Evolutionary conservation across 2,113 vertebrate species (phyloP).

Genomic region (Rhegmatorhina hoffmannsi): DNA sequence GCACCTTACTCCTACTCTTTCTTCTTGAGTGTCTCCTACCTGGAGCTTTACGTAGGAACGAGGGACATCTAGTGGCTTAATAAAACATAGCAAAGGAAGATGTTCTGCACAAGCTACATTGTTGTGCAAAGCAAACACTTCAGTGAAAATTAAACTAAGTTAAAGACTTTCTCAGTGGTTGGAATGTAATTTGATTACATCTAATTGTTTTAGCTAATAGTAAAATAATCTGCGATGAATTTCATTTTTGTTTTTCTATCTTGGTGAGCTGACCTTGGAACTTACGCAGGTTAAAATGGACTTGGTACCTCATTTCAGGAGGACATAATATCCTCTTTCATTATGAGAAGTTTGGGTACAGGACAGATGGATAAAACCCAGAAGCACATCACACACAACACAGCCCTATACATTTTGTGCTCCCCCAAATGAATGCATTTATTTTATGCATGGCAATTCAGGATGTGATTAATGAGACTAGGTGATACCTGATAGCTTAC

Average conservation of each 20-base stretch:
- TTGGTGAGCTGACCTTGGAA: neutral
- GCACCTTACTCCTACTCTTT: neutral
- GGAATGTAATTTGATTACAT: neutral
- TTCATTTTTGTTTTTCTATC: neutral
- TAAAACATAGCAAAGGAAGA: neutral
- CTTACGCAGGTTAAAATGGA: neutral
- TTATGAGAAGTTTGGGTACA: neutral
- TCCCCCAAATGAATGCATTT: neutral
- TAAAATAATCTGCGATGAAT: neutral
- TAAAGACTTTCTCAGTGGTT: neutral
- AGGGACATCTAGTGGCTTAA: slow-evolving; percentile 51
- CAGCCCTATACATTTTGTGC: neutral
- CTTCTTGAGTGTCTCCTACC: neutral
- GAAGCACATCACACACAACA: neutral
- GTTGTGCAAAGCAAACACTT: neutral
- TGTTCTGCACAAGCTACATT: neutral
- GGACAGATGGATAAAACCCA: neutral
- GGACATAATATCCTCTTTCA: neutral
- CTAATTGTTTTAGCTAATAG: neutral
- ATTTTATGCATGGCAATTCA: neutral
- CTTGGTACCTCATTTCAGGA: neutral
- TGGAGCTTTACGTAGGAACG: neutral
- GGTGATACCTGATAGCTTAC: neutral
- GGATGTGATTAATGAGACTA: neutral
- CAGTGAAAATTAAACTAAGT: neutral